Conservation (phyloP, 2,113 vertebrate species). For the Saguinus midas region DNA sequence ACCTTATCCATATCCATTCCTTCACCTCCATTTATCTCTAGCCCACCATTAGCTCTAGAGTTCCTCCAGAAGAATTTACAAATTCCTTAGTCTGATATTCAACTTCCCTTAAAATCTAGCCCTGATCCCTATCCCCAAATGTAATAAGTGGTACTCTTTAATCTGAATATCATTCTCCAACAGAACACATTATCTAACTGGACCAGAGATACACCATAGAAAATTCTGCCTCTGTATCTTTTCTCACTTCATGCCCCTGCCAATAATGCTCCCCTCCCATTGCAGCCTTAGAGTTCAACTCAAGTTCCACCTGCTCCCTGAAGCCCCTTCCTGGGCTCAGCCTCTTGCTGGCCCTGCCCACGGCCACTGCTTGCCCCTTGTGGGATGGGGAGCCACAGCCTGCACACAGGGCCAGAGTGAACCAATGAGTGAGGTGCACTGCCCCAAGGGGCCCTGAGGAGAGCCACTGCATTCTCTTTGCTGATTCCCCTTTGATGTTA, state of each 20-base stretch:
- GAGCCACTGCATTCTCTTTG: not conserved
- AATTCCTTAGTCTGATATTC: not conserved
- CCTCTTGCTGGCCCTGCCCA: not conserved
- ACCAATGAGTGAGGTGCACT: not conserved
- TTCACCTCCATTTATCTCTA: not conserved
- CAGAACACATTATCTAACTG: not conserved
- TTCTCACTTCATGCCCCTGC: not conserved
- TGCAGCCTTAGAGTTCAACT: not conserved
- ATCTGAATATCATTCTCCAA: not conserved
- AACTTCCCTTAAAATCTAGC: not conserved
- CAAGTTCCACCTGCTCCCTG: not conserved
- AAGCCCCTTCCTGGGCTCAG: not conserved
- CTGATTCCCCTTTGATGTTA: not conserved
- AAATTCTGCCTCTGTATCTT: not conserved
- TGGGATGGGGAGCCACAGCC: not conserved
- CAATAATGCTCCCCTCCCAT: not conserved
- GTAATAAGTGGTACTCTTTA: not conserved
- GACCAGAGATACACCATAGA: not conserved
- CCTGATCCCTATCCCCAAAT: too few relatives aligned
- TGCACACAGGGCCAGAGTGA: not conserved
- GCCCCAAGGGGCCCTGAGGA: not conserved
- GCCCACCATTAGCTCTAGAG: not conserved
- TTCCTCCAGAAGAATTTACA: not conserved
- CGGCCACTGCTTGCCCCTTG: not conserved
- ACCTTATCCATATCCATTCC: not conserved